A percentile compares a stretch with the other conserved stretches of the same genome.
Conservation (phyloP, 2,113 vertebrate genomes). For the Callocephalon fimbriatum region DNA sequence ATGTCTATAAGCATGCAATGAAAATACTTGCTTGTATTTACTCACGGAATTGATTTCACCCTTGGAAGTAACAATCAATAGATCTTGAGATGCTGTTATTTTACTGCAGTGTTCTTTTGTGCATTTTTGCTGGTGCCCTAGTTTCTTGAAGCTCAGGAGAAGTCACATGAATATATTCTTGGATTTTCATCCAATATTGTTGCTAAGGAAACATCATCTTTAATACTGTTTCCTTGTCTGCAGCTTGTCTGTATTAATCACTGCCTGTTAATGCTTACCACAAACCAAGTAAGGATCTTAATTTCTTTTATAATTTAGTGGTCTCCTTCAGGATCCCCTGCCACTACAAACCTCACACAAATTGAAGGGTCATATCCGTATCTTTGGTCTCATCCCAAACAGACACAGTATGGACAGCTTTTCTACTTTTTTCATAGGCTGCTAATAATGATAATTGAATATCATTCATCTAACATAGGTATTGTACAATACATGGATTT, state of each 20-base stretch:
- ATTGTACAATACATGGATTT: not conserved
- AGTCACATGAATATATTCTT: constrained; percentile 68
- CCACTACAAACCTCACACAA: not conserved
- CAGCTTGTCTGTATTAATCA: constrained; percentile 65
- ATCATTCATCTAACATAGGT: not conserved
- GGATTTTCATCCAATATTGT: constrained; percentile 63
- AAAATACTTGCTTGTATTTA: not conserved
- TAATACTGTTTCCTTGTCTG: constrained; percentile 62
- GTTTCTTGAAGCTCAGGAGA: constrained; percentile 51
- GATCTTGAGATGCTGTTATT: not conserved
- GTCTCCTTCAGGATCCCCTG: not conserved
- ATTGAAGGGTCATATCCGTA: not conserved
- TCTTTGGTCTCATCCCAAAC: not conserved
- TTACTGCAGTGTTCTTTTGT: constrained; percentile 26
- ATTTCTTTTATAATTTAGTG: not conserved
- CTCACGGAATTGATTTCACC: not conserved
- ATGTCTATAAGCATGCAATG: not conserved
- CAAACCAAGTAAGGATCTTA: not conserved
- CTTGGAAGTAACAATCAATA: not conserved
- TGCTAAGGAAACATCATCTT: constrained; percentile 72
- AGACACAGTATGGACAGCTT: not conserved
- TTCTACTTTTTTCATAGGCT: not conserved
- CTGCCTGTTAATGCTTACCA: constrained; percentile 16
- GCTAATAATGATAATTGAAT: not conserved
- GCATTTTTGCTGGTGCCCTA: constrained; percentile 61